A percentile compares a stretch with the other conserved stretches of the same genome.
Evolutionary conservation across 2,888 invertebrate species (phyloP).

Genomic region (Pinctada fucata): DNA sequence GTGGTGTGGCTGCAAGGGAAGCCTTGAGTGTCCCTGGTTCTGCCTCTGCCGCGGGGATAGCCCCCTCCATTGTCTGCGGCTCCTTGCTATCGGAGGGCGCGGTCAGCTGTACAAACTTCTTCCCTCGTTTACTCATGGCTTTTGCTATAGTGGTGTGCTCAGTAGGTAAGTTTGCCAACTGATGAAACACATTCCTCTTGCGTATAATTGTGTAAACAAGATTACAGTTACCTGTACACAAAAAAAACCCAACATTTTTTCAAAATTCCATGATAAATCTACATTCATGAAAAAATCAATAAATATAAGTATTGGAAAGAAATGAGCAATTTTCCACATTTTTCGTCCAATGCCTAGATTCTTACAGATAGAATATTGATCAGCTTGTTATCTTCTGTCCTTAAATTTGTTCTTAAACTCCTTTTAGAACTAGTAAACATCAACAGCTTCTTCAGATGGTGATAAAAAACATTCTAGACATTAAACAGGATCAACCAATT

Average conservation of each 20-base stretch:
- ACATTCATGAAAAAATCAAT: too few species aligned
- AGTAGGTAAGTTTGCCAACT: constrained; percentile 96
- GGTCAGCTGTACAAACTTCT: constrained; percentile 64
- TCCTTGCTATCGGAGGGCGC: constrained; percentile 59
- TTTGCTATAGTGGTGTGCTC: constrained; percentile 93
- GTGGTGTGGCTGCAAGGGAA: constrained; percentile 92
- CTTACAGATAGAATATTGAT: too few species aligned
- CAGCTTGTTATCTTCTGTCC: too few species aligned
- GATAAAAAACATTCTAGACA: too few species aligned
- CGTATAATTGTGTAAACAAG: constrained; percentile 99
- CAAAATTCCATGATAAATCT: too few species aligned
- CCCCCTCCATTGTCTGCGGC: constrained; percentile 75
- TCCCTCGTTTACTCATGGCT: constrained; percentile 79
- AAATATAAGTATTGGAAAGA: too few species aligned
- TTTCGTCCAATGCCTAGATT: too few species aligned
- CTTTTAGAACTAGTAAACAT: too few species aligned
- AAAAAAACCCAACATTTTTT: neutral
- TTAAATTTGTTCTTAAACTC: too few species aligned
- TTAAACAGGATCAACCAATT: too few species aligned
- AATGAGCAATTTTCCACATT: too few species aligned
- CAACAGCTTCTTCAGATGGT: too few species aligned
- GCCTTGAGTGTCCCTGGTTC: constrained; percentile 89
- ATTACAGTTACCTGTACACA: constrained; percentile 92
- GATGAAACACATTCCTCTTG: constrained; percentile 98
- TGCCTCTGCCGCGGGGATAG: constrained; percentile 74